phyloP scores from a whole-genome alignment of 1,140 invertebrate genomes.

The Drosophila orosa region DNA sequence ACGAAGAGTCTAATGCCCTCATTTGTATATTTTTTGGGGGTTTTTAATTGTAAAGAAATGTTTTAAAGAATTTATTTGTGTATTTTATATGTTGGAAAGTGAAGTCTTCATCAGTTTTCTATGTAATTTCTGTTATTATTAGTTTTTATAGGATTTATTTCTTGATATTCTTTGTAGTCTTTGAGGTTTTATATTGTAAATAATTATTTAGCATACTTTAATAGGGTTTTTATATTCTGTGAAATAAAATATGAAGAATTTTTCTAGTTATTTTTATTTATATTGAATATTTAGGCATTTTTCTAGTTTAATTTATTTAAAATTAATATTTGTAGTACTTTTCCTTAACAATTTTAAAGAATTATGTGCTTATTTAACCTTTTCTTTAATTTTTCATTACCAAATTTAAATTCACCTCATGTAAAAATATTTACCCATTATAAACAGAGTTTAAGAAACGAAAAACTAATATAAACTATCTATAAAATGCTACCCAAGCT shows the following conservation, averaged over 20 bases:
- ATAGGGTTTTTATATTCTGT: not conserved
- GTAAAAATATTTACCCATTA: not conserved
- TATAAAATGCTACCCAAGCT: not conserved
- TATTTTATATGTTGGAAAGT: not conserved
- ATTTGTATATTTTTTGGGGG: not conserved
- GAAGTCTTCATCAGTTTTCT: not conserved
- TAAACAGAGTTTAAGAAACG: not conserved
- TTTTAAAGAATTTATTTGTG: not conserved
- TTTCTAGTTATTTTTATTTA: too few relatives aligned
- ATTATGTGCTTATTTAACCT: too few relatives aligned
- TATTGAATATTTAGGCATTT: too few relatives aligned
- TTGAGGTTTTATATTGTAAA: not conserved
- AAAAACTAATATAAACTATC: too few relatives aligned
- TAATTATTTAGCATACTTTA: not conserved
- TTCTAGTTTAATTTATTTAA: too few relatives aligned
- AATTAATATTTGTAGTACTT: too few relatives aligned
- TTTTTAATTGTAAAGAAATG: not conserved
- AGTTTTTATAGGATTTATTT: not conserved
- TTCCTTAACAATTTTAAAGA: too few relatives aligned
- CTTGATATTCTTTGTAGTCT: not conserved
- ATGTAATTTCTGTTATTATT: not conserved
- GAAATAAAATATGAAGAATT: too few relatives aligned
- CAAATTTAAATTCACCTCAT: too few relatives aligned
- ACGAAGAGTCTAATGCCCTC: constrained; percentile 25
- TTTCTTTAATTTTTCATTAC: too few relatives aligned